These are phyloP conservation scores for Prinia subflava DNA, from an alignment of 2,113 vertebrate genomes.

Conservation along the genomic window DNA sequence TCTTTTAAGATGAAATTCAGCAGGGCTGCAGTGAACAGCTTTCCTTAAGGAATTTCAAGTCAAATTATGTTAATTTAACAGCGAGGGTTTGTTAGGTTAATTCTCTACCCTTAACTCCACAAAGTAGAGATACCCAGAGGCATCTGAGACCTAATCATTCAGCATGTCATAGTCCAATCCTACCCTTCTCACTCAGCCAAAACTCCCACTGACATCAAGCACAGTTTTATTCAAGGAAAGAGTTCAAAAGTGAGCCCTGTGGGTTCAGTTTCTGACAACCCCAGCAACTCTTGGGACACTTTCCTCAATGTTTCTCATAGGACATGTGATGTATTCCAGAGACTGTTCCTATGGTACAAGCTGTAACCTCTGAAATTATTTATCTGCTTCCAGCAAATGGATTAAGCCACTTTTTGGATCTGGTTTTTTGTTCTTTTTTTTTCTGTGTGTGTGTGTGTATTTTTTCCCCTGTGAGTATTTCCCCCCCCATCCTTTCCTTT, in stretches of 20 bases:
- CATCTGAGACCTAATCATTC: neutral
- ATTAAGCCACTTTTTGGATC: neutral
- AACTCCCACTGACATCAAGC: neutral
- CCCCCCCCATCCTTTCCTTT: neutral
- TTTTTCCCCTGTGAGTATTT: neutral
- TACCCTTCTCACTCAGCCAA: neutral
- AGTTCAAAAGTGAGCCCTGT: neutral
- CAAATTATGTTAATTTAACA: neutral
- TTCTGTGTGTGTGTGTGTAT: too few species aligned
- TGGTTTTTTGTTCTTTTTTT: neutral
- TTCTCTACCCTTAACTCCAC: neutral
- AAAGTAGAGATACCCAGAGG: neutral
- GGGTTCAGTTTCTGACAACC: slow-evolving; percentile 1
- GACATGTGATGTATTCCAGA: slow-evolving; percentile 6
- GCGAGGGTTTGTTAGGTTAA: neutral
- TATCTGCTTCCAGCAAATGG: neutral
- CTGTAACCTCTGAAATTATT: neutral
- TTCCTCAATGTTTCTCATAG: slow-evolving; percentile 15
- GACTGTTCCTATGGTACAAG: neutral
- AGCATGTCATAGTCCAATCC: neutral
- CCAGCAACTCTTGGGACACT: neutral
- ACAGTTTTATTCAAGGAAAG: neutral
- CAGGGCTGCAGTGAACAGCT: neutral
- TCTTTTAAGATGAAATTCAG: neutral
- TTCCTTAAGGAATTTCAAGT: neutral